Conservation (phyloP, 2,797 vertebrate genomes). For the Anabas testudineus region DNA sequence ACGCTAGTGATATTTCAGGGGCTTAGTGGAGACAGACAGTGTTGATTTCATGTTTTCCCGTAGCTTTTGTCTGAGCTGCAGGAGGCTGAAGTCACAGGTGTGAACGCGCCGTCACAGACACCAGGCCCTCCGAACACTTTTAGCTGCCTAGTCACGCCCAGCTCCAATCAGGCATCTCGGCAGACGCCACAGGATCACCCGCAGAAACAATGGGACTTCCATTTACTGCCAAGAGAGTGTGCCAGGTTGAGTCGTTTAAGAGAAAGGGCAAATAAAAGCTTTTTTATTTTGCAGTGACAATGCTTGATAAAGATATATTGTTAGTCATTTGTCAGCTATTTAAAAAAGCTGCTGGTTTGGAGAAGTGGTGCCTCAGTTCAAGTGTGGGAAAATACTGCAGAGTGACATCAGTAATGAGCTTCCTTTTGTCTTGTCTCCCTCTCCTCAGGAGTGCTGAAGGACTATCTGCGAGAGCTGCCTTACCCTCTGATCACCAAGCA, state of each 20-base stretch:
- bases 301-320: constrained; percentile 14
- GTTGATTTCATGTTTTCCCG: constrained; percentile 70
- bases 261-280: constrained; percentile 25
- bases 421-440: neutral
- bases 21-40: constrained; percentile 72
- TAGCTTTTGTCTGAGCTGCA: constrained; percentile 66
- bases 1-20: constrained; percentile 62
- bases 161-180: constrained; percentile 51
- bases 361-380: neutral
- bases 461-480: constrained; percentile 96
- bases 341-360: constrained; percentile 6
- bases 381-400: neutral
- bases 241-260: constrained; percentile 22
- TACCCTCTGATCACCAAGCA: constrained; percentile 94
- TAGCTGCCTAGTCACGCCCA: constrained; percentile 42
- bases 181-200: constrained; percentile 53
- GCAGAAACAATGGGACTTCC: constrained; percentile 43
- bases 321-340: constrained; percentile 39
- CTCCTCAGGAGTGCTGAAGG: constrained; percentile 93
- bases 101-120: constrained; percentile 48
- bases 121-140: neutral
- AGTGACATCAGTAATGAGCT: neutral
- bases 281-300: constrained; percentile 12
- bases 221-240: constrained; percentile 36
- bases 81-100: constrained; percentile 71